Conservation (phyloP, 2,113 vertebrate species). For the Corythaixoides concolor region DNA sequence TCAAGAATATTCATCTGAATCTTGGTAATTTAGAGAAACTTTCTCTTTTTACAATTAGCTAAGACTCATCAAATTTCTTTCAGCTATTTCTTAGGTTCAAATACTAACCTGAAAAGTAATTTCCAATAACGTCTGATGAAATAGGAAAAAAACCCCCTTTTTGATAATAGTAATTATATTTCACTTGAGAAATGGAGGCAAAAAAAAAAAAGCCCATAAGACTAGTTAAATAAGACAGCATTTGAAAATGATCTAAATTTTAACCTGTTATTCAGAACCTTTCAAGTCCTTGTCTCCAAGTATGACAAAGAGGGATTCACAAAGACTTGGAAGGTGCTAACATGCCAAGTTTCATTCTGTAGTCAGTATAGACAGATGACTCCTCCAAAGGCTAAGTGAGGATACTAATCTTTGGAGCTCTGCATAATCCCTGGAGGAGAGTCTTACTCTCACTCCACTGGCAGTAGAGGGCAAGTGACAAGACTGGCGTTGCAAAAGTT, state of each 20-base stretch:
- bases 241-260: background rate
- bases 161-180: background rate
- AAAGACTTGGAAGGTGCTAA: background rate
- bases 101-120: background rate
- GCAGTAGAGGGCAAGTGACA: background rate
- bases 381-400: background rate
- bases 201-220: background rate
- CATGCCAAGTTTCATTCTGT: background rate
- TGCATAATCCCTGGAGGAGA: background rate
- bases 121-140: background rate
- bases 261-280: background rate
- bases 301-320: background rate
- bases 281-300: background rate
- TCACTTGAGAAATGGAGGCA: background rate
- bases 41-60: background rate
- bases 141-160: background rate
- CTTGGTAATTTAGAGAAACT: background rate
- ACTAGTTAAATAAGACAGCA: background rate
- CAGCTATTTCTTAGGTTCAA: background rate
- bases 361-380: fast-evolving
- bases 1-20: background rate
- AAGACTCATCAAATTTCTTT: background rate
- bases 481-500: background rate
- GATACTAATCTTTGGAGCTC: background rate
- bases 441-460: background rate